Conservation (phyloP, 2,888 invertebrate species). For the Calameuta pallipes region DNA sequence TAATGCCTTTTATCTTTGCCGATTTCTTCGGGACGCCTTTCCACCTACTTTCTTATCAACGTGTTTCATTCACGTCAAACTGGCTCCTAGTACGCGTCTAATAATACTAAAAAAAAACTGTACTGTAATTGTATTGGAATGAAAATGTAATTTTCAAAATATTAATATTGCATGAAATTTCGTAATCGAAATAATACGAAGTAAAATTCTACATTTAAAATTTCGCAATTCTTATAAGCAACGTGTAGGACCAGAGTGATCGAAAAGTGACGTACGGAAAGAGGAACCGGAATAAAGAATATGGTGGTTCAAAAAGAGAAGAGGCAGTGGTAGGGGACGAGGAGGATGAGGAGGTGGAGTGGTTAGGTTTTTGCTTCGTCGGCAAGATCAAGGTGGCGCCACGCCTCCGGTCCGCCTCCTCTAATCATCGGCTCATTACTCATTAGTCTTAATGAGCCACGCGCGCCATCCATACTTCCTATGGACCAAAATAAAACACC, state of each 20-base stretch:
- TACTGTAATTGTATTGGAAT: background rate
- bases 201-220: background rate
- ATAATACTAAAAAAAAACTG: background rate
- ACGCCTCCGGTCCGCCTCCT: conserved; percentile 65
- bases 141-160: background rate
- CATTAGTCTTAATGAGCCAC: conserved; percentile 66
- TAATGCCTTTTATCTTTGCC: conserved; percentile 47
- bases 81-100: background rate
- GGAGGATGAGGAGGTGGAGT: conserved; percentile 30
- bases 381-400: conserved; percentile 60
- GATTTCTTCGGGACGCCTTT: background rate
- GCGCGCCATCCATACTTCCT: conserved; percentile 49
- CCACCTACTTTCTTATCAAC: background rate
- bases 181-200: background rate
- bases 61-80: background rate
- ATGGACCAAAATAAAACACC: conserved; percentile 26
- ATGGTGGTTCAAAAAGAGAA: background rate
- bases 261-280: conserved; percentile 3
- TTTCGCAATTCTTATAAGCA: background rate
- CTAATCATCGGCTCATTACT: conserved; percentile 67
- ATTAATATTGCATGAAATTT: background rate
- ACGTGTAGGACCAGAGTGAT: background rate
- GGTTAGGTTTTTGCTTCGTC: conserved; percentile 55
- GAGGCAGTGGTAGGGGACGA: conserved; percentile 23
- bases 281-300: background rate